Evolutionary conservation across 2,797 vertebrate species (phyloP).

Genomic region (Brachyalestes nurse): DNA sequence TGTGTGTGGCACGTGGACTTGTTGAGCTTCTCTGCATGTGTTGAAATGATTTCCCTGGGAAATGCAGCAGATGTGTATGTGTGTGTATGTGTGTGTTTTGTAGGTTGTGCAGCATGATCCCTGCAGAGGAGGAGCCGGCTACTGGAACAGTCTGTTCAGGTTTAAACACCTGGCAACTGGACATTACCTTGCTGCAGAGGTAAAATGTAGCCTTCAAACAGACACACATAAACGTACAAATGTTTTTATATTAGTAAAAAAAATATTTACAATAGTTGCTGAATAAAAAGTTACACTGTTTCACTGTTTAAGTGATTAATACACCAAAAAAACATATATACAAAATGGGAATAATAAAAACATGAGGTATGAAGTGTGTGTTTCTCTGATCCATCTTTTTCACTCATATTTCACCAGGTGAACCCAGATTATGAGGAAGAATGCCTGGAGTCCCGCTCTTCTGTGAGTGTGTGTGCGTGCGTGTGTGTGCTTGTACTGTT

Average conservation of each 20-base stretch:
- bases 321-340: too few species aligned
- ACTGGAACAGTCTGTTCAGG: constrained; percentile 98
- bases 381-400: neutral
- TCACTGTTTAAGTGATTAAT: too few species aligned
- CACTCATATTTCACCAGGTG: constrained; percentile 68
- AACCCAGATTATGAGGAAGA: constrained; percentile 83
- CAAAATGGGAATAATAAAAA: too few species aligned
- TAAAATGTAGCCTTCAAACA: constrained; percentile 57
- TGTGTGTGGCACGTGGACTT: constrained; percentile 1
- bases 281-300: too few species aligned
- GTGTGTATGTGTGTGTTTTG: constrained; percentile 30
- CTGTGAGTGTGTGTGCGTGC: constrained; percentile 69
- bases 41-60: constrained; percentile 26
- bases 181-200: constrained; percentile 96
- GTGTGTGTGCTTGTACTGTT: neutral
- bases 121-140: constrained; percentile 94
- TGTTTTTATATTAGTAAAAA: too few species aligned
- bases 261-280: too few species aligned
- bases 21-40: too few species aligned
- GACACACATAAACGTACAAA: neutral
- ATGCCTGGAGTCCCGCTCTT: constrained; percentile 74
- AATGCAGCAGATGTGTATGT: constrained; percentile 31
- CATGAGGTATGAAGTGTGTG: too few species aligned
- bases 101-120: constrained; percentile 98
- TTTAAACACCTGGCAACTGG: constrained; percentile 98